Percentiles rank a stretch among this genome's conserved stretches.
Conservation (phyloP, 2,888 invertebrate genomes). For the Dicyrtomina minuta region DNA sequence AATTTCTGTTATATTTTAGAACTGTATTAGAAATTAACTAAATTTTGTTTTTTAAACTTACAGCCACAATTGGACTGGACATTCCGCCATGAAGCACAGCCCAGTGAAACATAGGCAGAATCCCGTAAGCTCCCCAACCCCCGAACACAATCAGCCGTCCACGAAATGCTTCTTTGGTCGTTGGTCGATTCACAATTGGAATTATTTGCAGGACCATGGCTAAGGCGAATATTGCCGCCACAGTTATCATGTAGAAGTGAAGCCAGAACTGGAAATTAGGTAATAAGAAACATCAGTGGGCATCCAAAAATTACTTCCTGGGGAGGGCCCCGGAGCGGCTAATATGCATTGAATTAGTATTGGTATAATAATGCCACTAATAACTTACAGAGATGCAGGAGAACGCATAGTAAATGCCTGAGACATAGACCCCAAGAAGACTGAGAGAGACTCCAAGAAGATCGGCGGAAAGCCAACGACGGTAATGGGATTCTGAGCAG, state of each 20-base stretch:
- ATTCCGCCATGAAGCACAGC: slow-evolving; percentile 83
- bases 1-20: neutral
- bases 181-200: slow-evolving; percentile 31
- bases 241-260: too few species aligned
- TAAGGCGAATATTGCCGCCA: too few species aligned
- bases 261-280: too few species aligned
- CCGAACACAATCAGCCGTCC: slow-evolving; percentile 76
- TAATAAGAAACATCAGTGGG: too few species aligned
- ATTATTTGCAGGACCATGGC: slow-evolving; percentile 65
- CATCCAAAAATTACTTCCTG: too few species aligned
- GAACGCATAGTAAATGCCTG: slow-evolving; percentile 94
- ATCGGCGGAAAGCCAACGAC: slow-evolving; percentile 84
- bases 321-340: too few species aligned
- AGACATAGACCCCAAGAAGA: slow-evolving; percentile 88
- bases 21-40: neutral
- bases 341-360: too few species aligned
- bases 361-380: too few species aligned
- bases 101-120: slow-evolving; percentile 91
- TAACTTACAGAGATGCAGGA: slow-evolving; percentile 84
- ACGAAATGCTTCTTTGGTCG: slow-evolving; percentile 42
- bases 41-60: slow-evolving; percentile 56
- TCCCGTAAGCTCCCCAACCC: slow-evolving; percentile 84
- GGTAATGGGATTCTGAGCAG: slow-evolving; percentile 80
- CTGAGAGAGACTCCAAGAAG: slow-evolving; percentile 91
- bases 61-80: slow-evolving; percentile 79